These are phyloP conservation scores for Cephus sareptanus DNA, from an alignment of 2,888 invertebrate species.

Conservation along the genomic window DNA sequence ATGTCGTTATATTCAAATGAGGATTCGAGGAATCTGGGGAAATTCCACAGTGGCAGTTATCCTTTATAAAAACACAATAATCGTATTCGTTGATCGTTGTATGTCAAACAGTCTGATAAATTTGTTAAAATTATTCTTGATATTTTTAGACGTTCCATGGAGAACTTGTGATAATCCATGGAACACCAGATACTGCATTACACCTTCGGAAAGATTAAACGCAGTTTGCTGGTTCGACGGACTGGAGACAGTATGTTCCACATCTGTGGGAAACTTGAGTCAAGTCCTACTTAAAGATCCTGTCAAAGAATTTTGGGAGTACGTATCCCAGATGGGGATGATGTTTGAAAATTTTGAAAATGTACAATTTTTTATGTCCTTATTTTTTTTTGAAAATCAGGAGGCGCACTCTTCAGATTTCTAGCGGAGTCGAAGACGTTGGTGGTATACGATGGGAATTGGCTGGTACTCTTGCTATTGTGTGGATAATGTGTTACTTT, in stretches of 20 bases:
- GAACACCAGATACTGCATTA: conserved; percentile 93
- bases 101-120: not conserved
- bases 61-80: not conserved
- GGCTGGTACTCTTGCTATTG: conserved; percentile 89
- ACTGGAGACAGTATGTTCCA: conserved; percentile 69
- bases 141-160: conserved; percentile 86
- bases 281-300: conserved; percentile 84
- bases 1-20: not conserved
- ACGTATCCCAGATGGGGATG: conserved; percentile 65
- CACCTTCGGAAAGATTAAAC: conserved; percentile 82
- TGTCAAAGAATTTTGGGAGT: conserved; percentile 99
- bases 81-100: not conserved
- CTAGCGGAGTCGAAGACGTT: conserved; percentile 88
- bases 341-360: not conserved
- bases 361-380: too few species aligned
- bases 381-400: conserved; percentile 66
- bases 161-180: conserved; percentile 92
- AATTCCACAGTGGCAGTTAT: not conserved
- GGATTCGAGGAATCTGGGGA: not conserved
- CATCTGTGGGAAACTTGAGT: conserved; percentile 77
- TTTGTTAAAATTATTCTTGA: not conserved
- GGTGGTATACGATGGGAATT: conserved; percentile 94
- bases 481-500: conserved; percentile 97
- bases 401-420: conserved; percentile 92
- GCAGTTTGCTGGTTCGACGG: conserved; percentile 77